Conservation (phyloP, 2,797 vertebrate genomes). For the Huso huso region DNA sequence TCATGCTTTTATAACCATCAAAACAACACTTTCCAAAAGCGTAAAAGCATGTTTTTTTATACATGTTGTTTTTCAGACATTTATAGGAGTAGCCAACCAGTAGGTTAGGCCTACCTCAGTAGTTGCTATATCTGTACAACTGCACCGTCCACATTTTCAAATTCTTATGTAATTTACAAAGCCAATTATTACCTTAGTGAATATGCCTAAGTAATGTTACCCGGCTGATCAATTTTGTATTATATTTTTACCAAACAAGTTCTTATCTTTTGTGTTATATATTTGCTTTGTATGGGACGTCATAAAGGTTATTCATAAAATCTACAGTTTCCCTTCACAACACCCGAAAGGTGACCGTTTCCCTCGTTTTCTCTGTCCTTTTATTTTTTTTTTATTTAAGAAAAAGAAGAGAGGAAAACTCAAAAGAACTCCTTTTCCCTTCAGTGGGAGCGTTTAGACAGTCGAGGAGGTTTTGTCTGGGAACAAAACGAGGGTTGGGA, state of each 20-base stretch:
- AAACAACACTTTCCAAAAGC: too few relatives aligned
- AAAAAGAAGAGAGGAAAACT: slow-evolving; percentile 46
- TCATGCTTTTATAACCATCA: not conserved
- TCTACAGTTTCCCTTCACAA: slow-evolving; percentile 40
- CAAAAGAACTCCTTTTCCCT: slow-evolving; percentile 74
- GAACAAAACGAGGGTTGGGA: slow-evolving; percentile 96
- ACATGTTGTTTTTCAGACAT: not conserved
- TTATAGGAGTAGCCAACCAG: too few relatives aligned
- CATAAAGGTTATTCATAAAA: not conserved
- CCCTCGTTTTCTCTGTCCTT: slow-evolving; percentile 43
- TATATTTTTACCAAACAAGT: too few relatives aligned
- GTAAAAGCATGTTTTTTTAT: not conserved
- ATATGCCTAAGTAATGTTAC: too few relatives aligned
- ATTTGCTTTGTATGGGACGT: too few relatives aligned
- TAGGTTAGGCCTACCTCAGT: too few relatives aligned
- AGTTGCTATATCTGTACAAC: too few relatives aligned
- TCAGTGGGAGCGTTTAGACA: slow-evolving; percentile 97
- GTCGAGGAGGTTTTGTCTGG: slow-evolving; percentile 96
- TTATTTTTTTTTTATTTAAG: slow-evolving; percentile 42
- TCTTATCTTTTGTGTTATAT: too few relatives aligned
- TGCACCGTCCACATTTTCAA: too few relatives aligned
- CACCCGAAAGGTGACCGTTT: slow-evolving; percentile 66
- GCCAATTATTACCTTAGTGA: too few relatives aligned
- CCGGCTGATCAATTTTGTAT: too few relatives aligned
- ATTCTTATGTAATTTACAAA: too few relatives aligned